phyloP scores from a whole-genome alignment of 2,888 invertebrate genomes.

The Eupithecia subfuscata region DNA sequence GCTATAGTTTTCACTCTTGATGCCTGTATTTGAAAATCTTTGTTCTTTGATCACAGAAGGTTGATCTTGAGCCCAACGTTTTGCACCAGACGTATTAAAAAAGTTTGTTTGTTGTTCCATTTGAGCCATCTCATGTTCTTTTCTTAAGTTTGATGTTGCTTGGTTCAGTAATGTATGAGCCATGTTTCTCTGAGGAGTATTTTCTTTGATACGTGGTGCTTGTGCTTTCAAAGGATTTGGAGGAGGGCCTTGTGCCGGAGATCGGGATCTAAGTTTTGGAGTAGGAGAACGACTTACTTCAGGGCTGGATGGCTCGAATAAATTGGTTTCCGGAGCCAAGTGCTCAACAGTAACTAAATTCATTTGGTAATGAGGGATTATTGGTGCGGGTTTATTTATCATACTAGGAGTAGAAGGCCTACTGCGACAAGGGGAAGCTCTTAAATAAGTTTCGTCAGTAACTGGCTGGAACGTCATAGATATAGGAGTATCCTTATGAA shows the following conservation, averaged over 20 bases:
- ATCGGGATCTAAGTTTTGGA: slow-evolving; percentile 85
- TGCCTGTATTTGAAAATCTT: slow-evolving; percentile 76
- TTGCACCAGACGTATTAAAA: slow-evolving; percentile 58
- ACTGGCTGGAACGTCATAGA: slow-evolving; percentile 87
- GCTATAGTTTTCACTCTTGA: slow-evolving; percentile 78
- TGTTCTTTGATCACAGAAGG: slow-evolving; percentile 78
- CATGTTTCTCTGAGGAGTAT: slow-evolving; percentile 67
- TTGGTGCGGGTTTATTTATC: slow-evolving; percentile 89
- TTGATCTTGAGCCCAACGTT: slow-evolving; percentile 68
- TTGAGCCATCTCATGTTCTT: slow-evolving; percentile 78
- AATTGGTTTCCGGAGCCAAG: slow-evolving; percentile 83
- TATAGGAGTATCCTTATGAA: slow-evolving; percentile 80
- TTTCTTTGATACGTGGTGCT: slow-evolving; percentile 85
- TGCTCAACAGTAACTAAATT: slow-evolving; percentile 89
- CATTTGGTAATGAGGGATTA: slow-evolving; percentile 91
- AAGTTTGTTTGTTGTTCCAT: slow-evolving; percentile 70
- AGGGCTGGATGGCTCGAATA: slow-evolving; percentile 85
- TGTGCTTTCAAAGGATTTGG: slow-evolving; percentile 87
- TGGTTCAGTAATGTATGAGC: slow-evolving; percentile 67
- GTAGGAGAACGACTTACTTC: slow-evolving; percentile 86
- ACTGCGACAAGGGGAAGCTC: slow-evolving; percentile 81
- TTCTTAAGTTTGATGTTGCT: slow-evolving; percentile 67
- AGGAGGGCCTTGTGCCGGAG: slow-evolving; percentile 89
- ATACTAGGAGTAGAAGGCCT: slow-evolving; percentile 88
- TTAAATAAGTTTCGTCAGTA: slow-evolving; percentile 80